A percentile compares a stretch with the other conserved stretches of the same genome.
These are phyloP conservation scores for Perdita meconis DNA, from an alignment of 2,888 invertebrate genomes.

Conservation along the genomic window DNA sequence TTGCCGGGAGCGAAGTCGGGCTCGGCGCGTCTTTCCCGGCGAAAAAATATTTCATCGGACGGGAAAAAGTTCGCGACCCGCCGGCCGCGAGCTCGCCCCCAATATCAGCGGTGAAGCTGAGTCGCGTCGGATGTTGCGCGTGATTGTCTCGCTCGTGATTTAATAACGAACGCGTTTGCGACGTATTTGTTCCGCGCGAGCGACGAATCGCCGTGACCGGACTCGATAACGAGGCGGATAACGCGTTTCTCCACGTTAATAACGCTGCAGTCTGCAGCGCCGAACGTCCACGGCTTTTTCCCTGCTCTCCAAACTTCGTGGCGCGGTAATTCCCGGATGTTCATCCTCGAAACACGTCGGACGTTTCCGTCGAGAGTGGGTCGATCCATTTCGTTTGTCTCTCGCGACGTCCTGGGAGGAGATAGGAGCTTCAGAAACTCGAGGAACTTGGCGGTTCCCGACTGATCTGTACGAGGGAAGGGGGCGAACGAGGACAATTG, in stretches of 20 bases:
- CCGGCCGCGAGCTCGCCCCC: neutral
- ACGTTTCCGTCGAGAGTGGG: conserved; percentile 23
- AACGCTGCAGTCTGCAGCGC: too few species aligned
- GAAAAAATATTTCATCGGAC: conserved; percentile 26
- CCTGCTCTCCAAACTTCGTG: conserved; percentile 13
- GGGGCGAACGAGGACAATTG: neutral
- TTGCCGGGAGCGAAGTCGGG: conserved; percentile 16
- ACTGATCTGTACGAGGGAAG: conserved; percentile 25
- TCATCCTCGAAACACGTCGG: conserved; percentile 1
- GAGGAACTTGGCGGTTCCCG: conserved; percentile 35
- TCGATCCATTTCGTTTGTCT: conserved; percentile 55
- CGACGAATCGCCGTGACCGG: too few species aligned
- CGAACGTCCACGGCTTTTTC: too few species aligned
- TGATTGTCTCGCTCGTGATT: too few species aligned
- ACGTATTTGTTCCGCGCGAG: too few species aligned
- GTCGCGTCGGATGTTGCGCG: too few species aligned
- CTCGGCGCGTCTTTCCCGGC: conserved; percentile 14
- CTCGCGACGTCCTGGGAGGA: conserved; percentile 37
- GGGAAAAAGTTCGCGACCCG: conserved; percentile 17
- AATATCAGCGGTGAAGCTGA: too few species aligned
- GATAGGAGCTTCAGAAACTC: conserved; percentile 26
- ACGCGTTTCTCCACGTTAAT: too few species aligned
- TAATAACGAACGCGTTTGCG: too few species aligned
- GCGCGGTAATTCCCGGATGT: conserved; percentile 14
- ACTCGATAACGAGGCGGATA: too few species aligned